Evolutionary conservation across 2,797 vertebrate species (phyloP), one percentile per base, ranked within the genome.

Genomic region (Tinamus major): DNA sequence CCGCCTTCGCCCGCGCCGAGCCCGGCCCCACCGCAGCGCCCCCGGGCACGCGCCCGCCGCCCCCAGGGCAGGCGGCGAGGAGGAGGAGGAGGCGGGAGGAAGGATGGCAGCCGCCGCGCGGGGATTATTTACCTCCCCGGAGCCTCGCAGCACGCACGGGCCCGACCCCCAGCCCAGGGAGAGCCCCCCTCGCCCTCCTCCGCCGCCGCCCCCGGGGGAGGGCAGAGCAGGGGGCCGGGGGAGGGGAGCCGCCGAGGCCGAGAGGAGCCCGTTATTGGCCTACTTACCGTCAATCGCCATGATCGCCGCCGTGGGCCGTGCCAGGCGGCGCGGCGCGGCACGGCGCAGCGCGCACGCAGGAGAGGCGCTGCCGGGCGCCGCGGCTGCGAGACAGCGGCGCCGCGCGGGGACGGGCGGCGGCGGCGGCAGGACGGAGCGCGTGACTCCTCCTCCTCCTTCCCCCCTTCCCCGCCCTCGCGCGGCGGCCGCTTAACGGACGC

Each of bases 231-330:
- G 85, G 84, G 82, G 90, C 33, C 63, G 92, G 86, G 80, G 81
- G 75, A 83, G 86, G 93, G 59, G 94, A 93, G 89, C 63, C 71
- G 24, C 92, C 96, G 81, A 92, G 96, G 72, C 83, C 94, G 77
- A 95, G 65, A 93, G 88, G 97, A 97, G 97, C 95, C 91, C 94
- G 96, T 97, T 97, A 98, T 97, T 98, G 98, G 98, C 98, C 98
- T 98, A 98, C 99, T 99, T 98, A 99, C 99, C 99, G 97, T 99
- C 99, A 98, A 98, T 98, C 99, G 99, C 99, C 99, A 99, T 99
- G 98, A 98, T 99, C 97, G 96, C 98, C 98, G 98, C 97, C 97
- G 98, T 97, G 98, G 98, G 97, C 98, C 97, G 97, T 98, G 98
- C 98, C 98, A 98, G 97, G 81, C 92, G 96, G 97, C 92, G 92